A percentile compares a stretch with the other conserved stretches of the same genome.
Evolutionary conservation across 1,140 invertebrate species (phyloP).

Genomic region (roundworm (Caenorhabditis elegans)): WBcel235 BX284606.5:1100001-1100500

Average conservation of each 20-base stretch:
- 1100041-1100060: neutral
- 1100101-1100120: too few relatives aligned
- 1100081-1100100: too few relatives aligned
- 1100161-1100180: neutral
- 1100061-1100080: neutral
- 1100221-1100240: too few relatives aligned
- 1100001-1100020: neutral
- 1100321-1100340: neutral
- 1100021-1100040: neutral
- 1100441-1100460: too few relatives aligned
- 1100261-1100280: neutral
- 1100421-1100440: too few relatives aligned
- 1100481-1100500: too few relatives aligned
- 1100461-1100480: too few relatives aligned
- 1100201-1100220: neutral
- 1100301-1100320: neutral
- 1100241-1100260: too few relatives aligned
- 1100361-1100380: too few relatives aligned
- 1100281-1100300: conserved; percentile 14
- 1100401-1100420: too few relatives aligned
- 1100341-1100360: too few relatives aligned
- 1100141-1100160: neutral
- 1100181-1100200: neutral
- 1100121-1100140: neutral
- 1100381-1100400: too few relatives aligned